Evolutionary conservation across 2,113 vertebrate genomes (phyloP).

Genomic region (Eclectus roratus): DNA sequence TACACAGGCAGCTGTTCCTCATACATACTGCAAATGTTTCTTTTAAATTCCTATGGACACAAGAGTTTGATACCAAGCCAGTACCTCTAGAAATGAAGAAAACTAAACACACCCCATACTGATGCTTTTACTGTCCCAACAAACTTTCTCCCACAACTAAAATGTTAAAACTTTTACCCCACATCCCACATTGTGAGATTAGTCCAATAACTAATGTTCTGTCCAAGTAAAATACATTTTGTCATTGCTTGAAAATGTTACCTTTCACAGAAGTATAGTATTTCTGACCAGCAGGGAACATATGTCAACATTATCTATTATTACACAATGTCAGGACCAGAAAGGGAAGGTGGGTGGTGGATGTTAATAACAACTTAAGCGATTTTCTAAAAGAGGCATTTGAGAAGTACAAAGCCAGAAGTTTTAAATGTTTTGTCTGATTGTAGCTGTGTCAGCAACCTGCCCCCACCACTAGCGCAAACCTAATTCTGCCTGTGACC

Average conservation of each 20-base stretch:
- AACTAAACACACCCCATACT: constrained; percentile 80
- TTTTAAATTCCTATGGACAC: constrained; percentile 78
- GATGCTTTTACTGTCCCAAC: constrained; percentile 80
- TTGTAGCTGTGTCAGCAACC: constrained; percentile 90
- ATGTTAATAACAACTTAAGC: constrained; percentile 84
- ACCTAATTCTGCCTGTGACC: constrained; percentile 78
- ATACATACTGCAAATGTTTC: constrained; percentile 83
- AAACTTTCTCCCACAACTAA: constrained; percentile 83
- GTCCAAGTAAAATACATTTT: constrained; percentile 98
- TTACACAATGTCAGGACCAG: constrained; percentile 86
- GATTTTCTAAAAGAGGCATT: constrained; percentile 84
- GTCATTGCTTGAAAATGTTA: constrained; percentile 96
- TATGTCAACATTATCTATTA: constrained; percentile 93
- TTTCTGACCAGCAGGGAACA: constrained; percentile 92
- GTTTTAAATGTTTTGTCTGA: constrained; percentile 83
- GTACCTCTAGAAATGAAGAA: constrained; percentile 78
- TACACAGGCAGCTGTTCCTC: constrained; percentile 81
- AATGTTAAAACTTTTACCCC: constrained; percentile 83
- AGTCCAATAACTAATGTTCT: constrained; percentile 84
- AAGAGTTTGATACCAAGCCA: constrained; percentile 79
- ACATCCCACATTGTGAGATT: constrained; percentile 86
- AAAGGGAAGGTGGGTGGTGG: constrained; percentile 88
- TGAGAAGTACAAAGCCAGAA: constrained; percentile 86
- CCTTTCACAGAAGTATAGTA: constrained; percentile 93
- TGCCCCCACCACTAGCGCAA: constrained; percentile 77